Base-by-base conservation (phyloP, 1,140 invertebrate species). In the Pseudomyrmex cubaensis region DNA sequence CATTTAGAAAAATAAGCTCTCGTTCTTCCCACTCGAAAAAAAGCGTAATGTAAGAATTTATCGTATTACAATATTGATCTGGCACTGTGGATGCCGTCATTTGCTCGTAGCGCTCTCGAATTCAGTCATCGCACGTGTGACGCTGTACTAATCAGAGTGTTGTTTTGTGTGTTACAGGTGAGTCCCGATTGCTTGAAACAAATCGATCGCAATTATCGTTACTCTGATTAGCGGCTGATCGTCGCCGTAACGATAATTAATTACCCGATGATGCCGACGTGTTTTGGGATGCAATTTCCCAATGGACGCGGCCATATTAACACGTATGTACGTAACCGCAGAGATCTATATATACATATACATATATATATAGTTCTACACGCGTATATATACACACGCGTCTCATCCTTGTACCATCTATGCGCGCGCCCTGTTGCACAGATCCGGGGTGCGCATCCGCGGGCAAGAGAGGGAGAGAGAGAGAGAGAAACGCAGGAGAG, bases 241-340 rank as follows among this genome's bases (percentile, higher is more conserved):
- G 57, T 46, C 25, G 70, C 12, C 44, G 67, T 22, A 74, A 50
- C 61, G 86, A 88, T 88, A 85, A 88, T 88, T 88, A 88, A 88
- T 88, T 88, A 88, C 67, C 73, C 73, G 57, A 70, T 70, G 76
- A 44, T 70, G 62, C 69, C 66, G 61, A 84, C 61, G 73, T 76
- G 77, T 88, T 88, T 88, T 83, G 83, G 86, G 73, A 83, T 82
- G 72, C 73, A 76, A 87, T 88, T 88, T 88, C 76, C 87, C 86
- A 77, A 56, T 72, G 78, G 87, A 72, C 63, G 67, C 46, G 7
- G 12, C 64, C 70, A 73, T 87, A 88, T 87, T 88, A 80, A 56
- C 77, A 83, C 83, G 57, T 35, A 59, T 20, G 48, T 67, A 80
- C 61, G 44, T 46, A 82, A 82, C 66, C 56, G 46, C 57, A 56